Conservation (phyloP, 2,888 invertebrate species). For the Cylindroiulus punctatus region DNA sequence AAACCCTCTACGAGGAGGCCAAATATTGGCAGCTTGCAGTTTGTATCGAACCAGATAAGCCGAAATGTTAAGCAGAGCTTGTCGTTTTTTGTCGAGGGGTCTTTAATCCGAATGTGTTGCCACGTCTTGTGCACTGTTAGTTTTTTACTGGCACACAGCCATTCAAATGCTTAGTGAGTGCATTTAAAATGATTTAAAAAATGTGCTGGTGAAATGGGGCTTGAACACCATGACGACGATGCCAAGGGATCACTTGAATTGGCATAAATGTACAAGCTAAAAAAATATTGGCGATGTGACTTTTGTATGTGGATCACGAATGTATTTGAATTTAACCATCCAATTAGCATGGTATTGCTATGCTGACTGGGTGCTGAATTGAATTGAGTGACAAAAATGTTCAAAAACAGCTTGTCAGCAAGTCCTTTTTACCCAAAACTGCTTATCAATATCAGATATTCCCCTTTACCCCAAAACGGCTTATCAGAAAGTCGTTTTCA, state of each 20-base stretch:
- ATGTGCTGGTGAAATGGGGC: background rate
- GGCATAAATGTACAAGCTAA: too few species aligned
- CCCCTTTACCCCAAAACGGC: too few species aligned
- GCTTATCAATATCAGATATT: too few species aligned
- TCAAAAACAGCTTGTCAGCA: too few species aligned
- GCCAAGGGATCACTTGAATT: background rate
- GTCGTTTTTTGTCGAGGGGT: background rate
- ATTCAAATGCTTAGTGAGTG: background rate
- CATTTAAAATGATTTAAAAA: background rate
- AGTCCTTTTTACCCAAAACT: too few species aligned
- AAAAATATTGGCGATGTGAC: too few species aligned
- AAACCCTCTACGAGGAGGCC: background rate
- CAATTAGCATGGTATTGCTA: too few species aligned
- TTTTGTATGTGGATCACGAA: too few species aligned
- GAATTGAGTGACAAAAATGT: too few species aligned
- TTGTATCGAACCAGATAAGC: background rate
- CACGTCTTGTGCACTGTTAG: background rate
- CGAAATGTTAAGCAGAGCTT: slow-evolving; percentile 1
- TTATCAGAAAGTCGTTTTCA: too few species aligned
- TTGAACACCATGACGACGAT: background rate
- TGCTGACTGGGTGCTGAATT: too few species aligned
- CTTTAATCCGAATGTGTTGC: background rate
- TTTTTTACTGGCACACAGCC: background rate
- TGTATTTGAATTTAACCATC: too few species aligned
- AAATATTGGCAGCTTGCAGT: slow-evolving; percentile 30